phyloP scores from a whole-genome alignment of 64 coral and sea anemone genomes.

The Pocillopora damicornis region DNA sequence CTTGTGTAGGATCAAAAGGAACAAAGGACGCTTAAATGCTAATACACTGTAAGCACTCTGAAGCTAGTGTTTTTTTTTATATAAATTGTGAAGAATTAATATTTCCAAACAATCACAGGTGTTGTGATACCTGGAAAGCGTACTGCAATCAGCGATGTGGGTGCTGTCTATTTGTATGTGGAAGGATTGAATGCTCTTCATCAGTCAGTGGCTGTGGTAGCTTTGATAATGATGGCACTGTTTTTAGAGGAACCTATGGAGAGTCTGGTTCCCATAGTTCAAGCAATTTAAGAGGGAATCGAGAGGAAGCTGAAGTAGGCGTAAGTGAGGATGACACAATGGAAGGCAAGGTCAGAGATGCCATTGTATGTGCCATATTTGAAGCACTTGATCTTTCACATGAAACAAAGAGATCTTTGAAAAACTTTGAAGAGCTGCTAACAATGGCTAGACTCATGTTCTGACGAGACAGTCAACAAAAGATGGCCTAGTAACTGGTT shows the following conservation, averaged over 20 bases:
- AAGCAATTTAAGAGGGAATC: neutral
- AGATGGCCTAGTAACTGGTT: constrained; percentile 37
- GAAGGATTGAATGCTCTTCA: too few species aligned
- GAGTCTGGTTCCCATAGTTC: neutral
- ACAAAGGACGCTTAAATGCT: too few species aligned
- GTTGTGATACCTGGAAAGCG: too few species aligned
- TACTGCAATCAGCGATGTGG: too few species aligned
- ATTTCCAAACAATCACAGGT: too few species aligned
- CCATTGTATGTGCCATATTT: constrained; percentile 34
- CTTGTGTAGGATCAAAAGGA: too few species aligned
- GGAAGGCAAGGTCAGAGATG: constrained; percentile 6
- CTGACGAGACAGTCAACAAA: constrained; percentile 17
- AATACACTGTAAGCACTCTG: too few species aligned
- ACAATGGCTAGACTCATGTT: constrained; percentile 23
- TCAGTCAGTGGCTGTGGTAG: neutral
- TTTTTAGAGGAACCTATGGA: neutral
- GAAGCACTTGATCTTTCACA: constrained; percentile 12
- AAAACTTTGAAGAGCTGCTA: constrained; percentile 36
- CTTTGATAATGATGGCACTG: neutral
- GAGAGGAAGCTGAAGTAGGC: neutral
- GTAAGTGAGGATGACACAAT: neutral
- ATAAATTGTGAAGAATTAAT: neutral
- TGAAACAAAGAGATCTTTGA: constrained; percentile 24
- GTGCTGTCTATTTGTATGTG: too few species aligned
- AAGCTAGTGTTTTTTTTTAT: neutral